Conservation (phyloP, 2,888 invertebrate species). For the Hydriomena furcata region DNA sequence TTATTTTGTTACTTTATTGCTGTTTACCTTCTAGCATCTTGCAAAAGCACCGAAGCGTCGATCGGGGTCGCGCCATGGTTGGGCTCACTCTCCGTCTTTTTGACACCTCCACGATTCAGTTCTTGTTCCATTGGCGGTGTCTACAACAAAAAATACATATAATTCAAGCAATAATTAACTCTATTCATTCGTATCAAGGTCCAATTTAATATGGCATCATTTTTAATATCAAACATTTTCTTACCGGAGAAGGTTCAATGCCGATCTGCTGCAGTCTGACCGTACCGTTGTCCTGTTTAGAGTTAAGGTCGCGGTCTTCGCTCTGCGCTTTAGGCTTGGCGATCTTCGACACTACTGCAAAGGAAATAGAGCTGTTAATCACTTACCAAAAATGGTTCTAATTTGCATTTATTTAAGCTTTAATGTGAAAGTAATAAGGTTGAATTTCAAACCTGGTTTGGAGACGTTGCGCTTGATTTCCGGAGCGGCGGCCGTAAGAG, state of each 20-base stretch:
- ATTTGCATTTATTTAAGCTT: background rate
- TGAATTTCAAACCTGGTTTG: slow-evolving; percentile 60
- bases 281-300: slow-evolving; percentile 60
- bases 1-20: no score
- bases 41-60: slow-evolving; percentile 79
- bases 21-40: slow-evolving; percentile 83
- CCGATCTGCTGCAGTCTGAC: slow-evolving; percentile 79
- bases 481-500: slow-evolving; percentile 77
- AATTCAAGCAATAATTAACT: background rate
- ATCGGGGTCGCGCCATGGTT: slow-evolving; percentile 69
- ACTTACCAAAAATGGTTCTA: background rate
- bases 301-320: slow-evolving; percentile 74
- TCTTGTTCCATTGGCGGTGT: slow-evolving; percentile 48
- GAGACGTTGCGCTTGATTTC: slow-evolving; percentile 70
- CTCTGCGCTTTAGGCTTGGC: slow-evolving; percentile 78
- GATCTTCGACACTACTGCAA: slow-evolving; percentile 71
- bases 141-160: slow-evolving; percentile 25
- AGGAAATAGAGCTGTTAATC: slow-evolving; percentile 12
- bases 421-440: background rate
- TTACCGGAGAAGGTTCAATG: slow-evolving; percentile 75
- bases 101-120: slow-evolving; percentile 62
- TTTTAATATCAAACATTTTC: slow-evolving; percentile 8
- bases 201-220: background rate
- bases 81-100: slow-evolving; percentile 83
- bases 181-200: background rate